Evolutionary conservation across 53 echinoderm and acorn worm species (phyloP), one percentile per base, ranked within the genome.

Genomic region (Mesocentrotus franciscanus): DNA sequence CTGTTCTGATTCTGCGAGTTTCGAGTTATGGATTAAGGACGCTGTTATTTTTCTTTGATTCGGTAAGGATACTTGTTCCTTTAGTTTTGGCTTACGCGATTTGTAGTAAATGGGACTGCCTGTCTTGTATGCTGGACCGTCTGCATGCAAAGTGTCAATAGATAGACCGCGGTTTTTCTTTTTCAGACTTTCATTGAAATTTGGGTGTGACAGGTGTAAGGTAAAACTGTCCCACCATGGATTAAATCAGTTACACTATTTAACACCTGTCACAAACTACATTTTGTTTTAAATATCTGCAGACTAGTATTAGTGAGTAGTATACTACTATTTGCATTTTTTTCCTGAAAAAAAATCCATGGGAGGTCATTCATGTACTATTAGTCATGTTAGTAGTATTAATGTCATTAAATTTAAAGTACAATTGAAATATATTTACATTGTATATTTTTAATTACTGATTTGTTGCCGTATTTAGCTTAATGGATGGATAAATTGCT

Each of bases 1-100:
- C 49, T 84, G 49, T 32, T 18, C 39, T 22, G 49, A 84, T 84
- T 84, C 49, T 84, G 4, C 22, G 87, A 87, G 57, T 57, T 87
- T 87, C 33, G 58, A 87, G 87, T 56, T 58, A 56, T 56, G 87
- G 87, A 87, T 57, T 56, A n/a, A 87, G 27, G 56, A 36, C 87
- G 12, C 58, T 57, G 58, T 56, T 58, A 57, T 27, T 27, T 36
- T 42, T 81, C 17, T 58, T 58, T 58, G 57, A 87, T 57, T 87
- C 18, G 87, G 87, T 87, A 87, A 87, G 87, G 22, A 49, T 20
- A 42, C 5, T 42, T 81, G 7, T n/a, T 87, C 87, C 18, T 58
- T 85, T 87, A 59, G 27, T 58, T 85, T 87, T 87, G 27, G 22
- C 87, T 87, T 26, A 57, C 87, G 8, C 58, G 27, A 26, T 87